Conservation (phyloP, 2,113 vertebrate genomes). For the Pristiophorus japonicus region DNA sequence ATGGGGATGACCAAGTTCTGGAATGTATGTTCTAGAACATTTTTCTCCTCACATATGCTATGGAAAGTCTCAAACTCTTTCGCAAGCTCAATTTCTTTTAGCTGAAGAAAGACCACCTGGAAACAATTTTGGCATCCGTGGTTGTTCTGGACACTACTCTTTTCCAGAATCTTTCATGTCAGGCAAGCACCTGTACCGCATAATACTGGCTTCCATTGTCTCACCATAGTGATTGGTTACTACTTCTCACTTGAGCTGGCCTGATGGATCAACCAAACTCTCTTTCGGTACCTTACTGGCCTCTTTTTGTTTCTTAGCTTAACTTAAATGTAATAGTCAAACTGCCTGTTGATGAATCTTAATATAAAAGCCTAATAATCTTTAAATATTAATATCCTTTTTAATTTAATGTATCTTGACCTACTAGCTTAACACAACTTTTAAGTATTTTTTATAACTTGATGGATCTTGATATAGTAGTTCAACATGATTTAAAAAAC, state of each 20-base stretch:
- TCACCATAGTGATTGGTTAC: neutral
- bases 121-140: neutral
- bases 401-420: neutral
- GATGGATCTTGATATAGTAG: neutral
- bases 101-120: neutral
- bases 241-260: neutral
- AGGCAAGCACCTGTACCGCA: neutral
- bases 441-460: neutral
- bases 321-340: neutral
- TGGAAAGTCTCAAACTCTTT: too few relatives aligned
- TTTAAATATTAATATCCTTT: neutral
- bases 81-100: neutral
- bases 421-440: neutral
- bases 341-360: neutral
- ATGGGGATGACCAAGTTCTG: too few relatives aligned
- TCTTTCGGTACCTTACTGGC: neutral
- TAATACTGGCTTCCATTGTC: neutral
- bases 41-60: too few relatives aligned
- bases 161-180: neutral
- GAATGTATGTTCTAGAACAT: too few relatives aligned
- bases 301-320: neutral
- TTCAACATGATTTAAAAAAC: neutral
- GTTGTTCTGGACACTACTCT: neutral
- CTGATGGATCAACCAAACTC: neutral
- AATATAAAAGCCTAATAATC: neutral